Evolutionary conservation across 2,797 vertebrate genomes (phyloP).

Genomic region (Uromys caudimaculatus): DNA sequence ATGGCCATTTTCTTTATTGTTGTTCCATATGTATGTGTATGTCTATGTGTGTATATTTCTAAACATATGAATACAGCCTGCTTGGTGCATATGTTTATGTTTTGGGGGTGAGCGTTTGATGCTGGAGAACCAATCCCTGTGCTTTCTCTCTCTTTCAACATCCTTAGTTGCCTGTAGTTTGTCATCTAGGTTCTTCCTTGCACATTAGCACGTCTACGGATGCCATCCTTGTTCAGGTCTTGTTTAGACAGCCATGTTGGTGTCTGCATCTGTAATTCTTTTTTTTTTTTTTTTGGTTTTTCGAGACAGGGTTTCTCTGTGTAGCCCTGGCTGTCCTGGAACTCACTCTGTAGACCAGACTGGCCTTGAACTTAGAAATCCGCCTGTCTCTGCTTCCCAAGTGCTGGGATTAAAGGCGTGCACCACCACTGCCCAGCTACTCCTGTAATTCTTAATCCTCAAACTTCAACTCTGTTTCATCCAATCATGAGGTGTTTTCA

Average conservation of each 20-base stretch:
- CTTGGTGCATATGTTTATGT: neutral
- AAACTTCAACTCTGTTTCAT: neutral
- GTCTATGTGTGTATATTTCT: neutral
- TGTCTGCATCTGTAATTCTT: neutral
- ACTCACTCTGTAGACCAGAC: no score
- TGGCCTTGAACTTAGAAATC: no score
- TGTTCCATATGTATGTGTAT: neutral
- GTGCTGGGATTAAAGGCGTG: no score
- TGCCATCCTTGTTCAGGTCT: neutral
- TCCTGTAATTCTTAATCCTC: conserved; percentile 49
- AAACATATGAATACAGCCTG: neutral
- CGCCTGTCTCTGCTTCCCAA: no score
- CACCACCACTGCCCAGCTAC: no score
- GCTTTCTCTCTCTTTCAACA: neutral
- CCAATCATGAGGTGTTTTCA: conserved; percentile 26
- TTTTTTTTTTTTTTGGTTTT: no score
- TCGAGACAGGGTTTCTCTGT: no score
- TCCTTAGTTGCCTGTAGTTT: no score
- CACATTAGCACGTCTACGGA: no score
- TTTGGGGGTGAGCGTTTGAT: neutral
- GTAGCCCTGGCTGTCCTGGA: no score
- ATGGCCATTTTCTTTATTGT: neutral
- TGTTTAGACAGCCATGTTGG: neutral
- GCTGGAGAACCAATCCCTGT: neutral
- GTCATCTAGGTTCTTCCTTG: neutral